These are phyloP conservation scores for Agonopterix arenella DNA, from an alignment of 2,888 invertebrate species.

Conservation along the genomic window DNA sequence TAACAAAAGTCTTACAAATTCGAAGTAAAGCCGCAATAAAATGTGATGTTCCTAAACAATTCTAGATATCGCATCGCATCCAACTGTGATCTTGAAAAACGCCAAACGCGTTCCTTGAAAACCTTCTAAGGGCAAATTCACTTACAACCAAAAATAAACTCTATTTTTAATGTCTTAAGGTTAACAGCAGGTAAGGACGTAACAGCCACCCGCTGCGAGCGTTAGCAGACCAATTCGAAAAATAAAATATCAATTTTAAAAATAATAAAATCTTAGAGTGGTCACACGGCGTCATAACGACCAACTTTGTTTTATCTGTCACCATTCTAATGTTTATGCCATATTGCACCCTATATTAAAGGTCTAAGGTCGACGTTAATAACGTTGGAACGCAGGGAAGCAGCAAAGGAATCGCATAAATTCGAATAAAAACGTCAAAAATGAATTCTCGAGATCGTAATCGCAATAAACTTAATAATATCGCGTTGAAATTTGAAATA, in stretches of 20 bases:
- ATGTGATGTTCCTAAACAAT: conserved; percentile 19
- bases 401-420: conserved; percentile 57
- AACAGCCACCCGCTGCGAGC: conserved; percentile 60
- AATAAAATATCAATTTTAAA: conserved; percentile 73
- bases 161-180: conserved; percentile 26
- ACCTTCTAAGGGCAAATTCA: conserved; percentile 36
- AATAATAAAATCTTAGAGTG: conserved; percentile 73
- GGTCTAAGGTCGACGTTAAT: not conserved
- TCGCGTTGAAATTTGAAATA: conserved; percentile 70
- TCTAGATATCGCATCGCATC: conserved; percentile 52
- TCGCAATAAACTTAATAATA: conserved; percentile 73
- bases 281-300: conserved; percentile 54
- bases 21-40: too few species aligned
- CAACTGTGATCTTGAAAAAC: conserved; percentile 44
- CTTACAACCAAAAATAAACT: conserved; percentile 25
- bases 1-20: too few species aligned
- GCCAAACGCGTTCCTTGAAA: conserved; percentile 57
- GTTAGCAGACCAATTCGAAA: conserved; percentile 68
- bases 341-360: conserved; percentile 35
- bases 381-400: conserved; percentile 19
- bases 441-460: conserved; percentile 72
- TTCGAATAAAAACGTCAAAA: conserved; percentile 75
- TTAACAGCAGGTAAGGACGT: conserved; percentile 15
- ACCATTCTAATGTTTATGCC: conserved; percentile 1
- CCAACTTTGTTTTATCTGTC: conserved; percentile 24